phyloP scores from a whole-genome alignment of 1,140 invertebrate genomes.

The Branchinecta lindahli region DNA sequence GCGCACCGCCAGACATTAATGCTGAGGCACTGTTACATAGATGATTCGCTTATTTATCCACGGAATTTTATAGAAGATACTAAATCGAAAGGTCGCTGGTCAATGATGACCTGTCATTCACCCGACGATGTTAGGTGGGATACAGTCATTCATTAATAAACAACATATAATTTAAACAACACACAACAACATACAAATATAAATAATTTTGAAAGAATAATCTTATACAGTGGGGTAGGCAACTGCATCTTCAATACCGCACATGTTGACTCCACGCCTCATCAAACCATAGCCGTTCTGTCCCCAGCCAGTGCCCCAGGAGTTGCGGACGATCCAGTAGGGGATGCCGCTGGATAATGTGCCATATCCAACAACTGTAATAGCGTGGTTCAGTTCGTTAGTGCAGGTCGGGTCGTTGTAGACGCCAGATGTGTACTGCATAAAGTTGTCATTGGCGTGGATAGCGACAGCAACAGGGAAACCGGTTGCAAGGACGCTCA shows the following conservation, averaged over 20 bases:
- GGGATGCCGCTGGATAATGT: conserved; percentile 24
- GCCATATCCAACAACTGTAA: conserved; percentile 40
- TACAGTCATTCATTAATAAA: no score
- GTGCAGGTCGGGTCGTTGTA: conserved; percentile 34
- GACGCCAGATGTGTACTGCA: conserved; percentile 27
- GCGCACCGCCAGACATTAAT: no score
- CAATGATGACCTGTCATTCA: no score
- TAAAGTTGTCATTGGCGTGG: conserved; percentile 26
- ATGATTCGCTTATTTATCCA: no score
- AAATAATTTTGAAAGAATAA: no score
- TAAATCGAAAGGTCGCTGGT: no score
- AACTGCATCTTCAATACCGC: conserved; percentile 22
- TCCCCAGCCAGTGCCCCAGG: conserved; percentile 34
- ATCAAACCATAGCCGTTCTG: conserved; percentile 40
- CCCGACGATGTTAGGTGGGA: no score
- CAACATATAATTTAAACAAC: no score
- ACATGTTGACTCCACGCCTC: conserved; percentile 31
- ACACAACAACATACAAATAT: no score
- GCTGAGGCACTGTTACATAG: no score
- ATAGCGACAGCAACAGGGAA: conserved; percentile 30
- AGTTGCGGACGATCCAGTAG: conserved; percentile 34
- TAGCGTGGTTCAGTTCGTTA: conserved; percentile 35
- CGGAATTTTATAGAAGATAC: no score
- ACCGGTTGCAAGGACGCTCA: conserved; percentile 11
- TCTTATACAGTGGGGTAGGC: not conserved